Base-by-base conservation (phyloP, 2,888 invertebrate species). In the Coenonympha glycerion region DNA sequence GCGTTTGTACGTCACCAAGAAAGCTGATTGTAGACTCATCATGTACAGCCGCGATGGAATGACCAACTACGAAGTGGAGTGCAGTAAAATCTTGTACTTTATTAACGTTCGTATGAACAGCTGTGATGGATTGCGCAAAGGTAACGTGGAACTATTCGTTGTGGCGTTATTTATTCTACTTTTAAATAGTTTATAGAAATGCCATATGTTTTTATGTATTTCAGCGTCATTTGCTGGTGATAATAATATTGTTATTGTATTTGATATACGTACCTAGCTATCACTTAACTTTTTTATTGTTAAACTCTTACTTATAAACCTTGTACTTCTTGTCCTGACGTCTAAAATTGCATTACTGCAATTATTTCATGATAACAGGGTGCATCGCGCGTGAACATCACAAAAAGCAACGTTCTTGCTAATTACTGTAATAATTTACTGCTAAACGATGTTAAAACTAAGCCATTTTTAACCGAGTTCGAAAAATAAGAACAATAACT, bases 1-100 rank as follows among this genome's bases (percentile, higher is more conserved):
- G 63, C 67, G 85, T 15, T 39, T 85, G n/a, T 87, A 87, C 45
- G 78, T 87, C 1, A 71, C 73, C 4, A 69, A 69, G 45, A 69
- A 73, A 8, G 86, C 86, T 0, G 71, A 72, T 39, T 87, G 86
- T 41, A 73, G 69, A 49, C 60, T 87, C 1, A 66, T 86, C 6
- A 82, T 86, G 81, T 82, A 79, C 56, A 85, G 66, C 16, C 74
- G 85, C 39, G 85, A 85, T 46, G 82, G 67, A 4, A 76, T 69
- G 61, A 69, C 76, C 0, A 86, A 81, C 61, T 86, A 84, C 56
- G 68, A 66, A 53, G 76, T 80, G 47, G 69, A 79, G 36, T 87
- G 86, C 68, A 76, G 73, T 52, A 72, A 72, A 57, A 61, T 85
- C 49, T 60, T 87, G 21, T 85, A 74, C 52, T 83, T 72, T 54